These are phyloP conservation scores for Halichondria panicea DNA, from an alignment of 37 sponge, comb jelly and placozoan species.

Conservation along the genomic window DNA sequence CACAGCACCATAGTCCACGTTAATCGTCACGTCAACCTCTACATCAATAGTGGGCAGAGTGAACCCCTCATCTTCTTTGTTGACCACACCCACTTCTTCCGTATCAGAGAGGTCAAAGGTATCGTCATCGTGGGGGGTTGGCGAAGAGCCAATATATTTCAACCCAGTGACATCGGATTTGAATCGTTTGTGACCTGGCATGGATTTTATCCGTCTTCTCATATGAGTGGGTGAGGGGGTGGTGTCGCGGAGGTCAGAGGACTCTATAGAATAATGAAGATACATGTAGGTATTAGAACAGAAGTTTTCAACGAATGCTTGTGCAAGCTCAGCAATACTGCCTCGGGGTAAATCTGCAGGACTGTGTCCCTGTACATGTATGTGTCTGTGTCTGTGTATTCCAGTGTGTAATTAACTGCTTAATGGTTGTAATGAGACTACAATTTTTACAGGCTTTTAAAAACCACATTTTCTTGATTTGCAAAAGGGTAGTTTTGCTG, in stretches of 20 bases:
- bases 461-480: no score
- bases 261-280: no score
- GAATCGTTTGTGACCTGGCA: conserved; percentile 9
- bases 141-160: neutral
- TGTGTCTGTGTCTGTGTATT: conserved; percentile 6
- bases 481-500: no score
- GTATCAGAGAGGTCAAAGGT: neutral
- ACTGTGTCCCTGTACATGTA: neutral
- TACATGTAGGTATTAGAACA: no score
- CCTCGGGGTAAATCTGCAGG: neutral
- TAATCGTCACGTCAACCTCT: conserved; percentile 63
- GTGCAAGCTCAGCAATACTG: no score
- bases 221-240: neutral
- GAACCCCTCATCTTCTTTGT: conserved; percentile 6
- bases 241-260: no score
- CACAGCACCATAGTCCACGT: conserved; percentile 66
- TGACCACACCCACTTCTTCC: neutral
- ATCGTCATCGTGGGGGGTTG: neutral
- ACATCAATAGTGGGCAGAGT: conserved; percentile 47
- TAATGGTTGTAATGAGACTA: no score
- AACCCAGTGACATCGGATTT: conserved; percentile 38
- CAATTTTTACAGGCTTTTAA: no score
- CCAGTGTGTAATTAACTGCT: neutral
- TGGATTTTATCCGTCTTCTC: neutral
- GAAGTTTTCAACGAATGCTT: no score